These are phyloP conservation scores for Nomada flava DNA, from an alignment of 2,888 invertebrate genomes.

Conservation along the genomic window DNA sequence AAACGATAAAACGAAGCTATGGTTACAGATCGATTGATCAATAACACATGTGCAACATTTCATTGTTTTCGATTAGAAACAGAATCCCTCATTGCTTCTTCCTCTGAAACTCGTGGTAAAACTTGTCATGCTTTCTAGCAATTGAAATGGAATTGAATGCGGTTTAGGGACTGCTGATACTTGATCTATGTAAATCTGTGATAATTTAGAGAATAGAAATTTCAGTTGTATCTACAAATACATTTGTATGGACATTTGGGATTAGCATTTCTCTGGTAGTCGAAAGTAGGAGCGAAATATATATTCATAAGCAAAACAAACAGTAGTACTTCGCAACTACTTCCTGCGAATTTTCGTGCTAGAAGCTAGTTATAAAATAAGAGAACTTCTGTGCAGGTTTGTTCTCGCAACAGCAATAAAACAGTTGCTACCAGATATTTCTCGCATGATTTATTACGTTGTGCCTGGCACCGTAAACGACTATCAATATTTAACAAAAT, in stretches of 20 bases:
- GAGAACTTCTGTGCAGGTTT: slow-evolving; percentile 34
- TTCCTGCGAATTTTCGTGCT: slow-evolving; percentile 28
- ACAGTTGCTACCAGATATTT: slow-evolving; percentile 11
- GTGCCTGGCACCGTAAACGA: slow-evolving; percentile 26
- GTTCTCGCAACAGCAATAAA: background rate
- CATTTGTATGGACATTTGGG: background rate
- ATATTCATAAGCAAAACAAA: background rate
- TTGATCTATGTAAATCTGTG: background rate
- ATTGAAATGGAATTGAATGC: background rate
- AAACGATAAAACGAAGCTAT: slow-evolving; percentile 41
- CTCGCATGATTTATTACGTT: slow-evolving; percentile 9
- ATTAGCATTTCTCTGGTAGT: background rate
- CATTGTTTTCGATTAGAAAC: slow-evolving; percentile 20
- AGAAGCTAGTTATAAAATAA: slow-evolving; percentile 29
- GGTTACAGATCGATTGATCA: slow-evolving; percentile 66
- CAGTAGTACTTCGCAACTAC: no score
- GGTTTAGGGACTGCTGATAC: background rate
- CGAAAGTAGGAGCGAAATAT: background rate
- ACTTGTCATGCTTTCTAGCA: background rate
- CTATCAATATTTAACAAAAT: no score
- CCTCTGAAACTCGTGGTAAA: background rate
- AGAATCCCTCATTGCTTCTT: slow-evolving; percentile 9
- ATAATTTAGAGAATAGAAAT: slow-evolving; percentile 27
- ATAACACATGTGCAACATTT: slow-evolving; percentile 53
- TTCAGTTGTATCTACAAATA: background rate